Evolutionary conservation across 2,797 vertebrate species (phyloP).

Genomic region (Leucoraja ocellata): DNA sequence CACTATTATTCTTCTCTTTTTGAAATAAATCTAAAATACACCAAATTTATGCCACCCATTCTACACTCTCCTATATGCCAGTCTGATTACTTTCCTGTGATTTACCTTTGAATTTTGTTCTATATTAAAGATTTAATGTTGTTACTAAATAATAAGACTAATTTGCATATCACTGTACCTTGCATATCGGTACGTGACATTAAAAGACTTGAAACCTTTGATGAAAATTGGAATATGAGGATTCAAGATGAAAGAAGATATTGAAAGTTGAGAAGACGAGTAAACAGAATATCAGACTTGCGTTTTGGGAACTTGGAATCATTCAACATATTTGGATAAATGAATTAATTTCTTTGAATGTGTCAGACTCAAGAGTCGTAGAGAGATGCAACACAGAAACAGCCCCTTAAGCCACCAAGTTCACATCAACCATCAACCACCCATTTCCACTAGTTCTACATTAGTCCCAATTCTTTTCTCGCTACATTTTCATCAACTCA

Average conservation of each 20-base stretch:
- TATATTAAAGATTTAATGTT: background rate
- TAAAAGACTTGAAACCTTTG: no score
- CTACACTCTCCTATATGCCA: background rate
- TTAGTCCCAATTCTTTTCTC: no score
- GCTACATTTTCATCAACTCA: no score
- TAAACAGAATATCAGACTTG: background rate
- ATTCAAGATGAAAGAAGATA: background rate
- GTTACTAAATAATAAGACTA: background rate
- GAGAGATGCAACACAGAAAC: no score
- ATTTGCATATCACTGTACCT: no score
- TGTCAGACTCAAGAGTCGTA: background rate
- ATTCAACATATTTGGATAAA: background rate
- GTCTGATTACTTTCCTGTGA: background rate
- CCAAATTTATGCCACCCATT: background rate
- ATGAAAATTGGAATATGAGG: background rate
- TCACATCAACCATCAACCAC: no score
- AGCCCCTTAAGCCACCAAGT: no score
- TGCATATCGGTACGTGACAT: no score
- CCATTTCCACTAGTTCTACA: no score
- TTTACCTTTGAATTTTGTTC: background rate
- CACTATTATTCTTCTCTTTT: background rate
- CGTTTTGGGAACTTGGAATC: background rate
- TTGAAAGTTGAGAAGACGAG: background rate
- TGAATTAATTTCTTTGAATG: background rate
- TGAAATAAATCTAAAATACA: background rate